Evolutionary conservation across 2,113 vertebrate genomes (phyloP), one percentile per base, ranked within the genome.

Genomic region (Serilophus lunatus): DNA sequence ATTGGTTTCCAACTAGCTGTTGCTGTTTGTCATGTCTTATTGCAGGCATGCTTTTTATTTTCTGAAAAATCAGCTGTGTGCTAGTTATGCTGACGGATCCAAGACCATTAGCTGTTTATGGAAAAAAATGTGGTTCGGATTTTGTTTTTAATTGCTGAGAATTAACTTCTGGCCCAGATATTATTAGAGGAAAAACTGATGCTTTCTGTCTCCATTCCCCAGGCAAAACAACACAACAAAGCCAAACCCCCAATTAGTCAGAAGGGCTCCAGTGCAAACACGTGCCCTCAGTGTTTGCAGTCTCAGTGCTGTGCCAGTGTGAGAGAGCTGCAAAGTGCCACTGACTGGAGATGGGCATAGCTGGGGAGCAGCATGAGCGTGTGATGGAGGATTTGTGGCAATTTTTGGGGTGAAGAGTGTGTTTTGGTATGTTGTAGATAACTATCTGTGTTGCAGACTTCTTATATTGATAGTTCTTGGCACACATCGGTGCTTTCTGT

Each of bases 141-240:
- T 95, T 90, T 81, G 80, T 8, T 80, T 93, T 88, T 93, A 86
- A 88, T 92, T 90, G 94, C 47, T 74, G 59, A 54, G 88, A 90
- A 90, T 90, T 83, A 90, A 66, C 71, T 95, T 33, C 81, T 90
- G 88, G 91, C 64, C 64, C 60, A 75, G 13, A 65, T 83, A 60
- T 45, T 10, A 18, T 66, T 49, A 90, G 80, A 88, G 92, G 95
- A 94, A 97, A 95, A 95, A 77, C 42, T 81, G 91, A 88, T 86
- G 88, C 83, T 68, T 93, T 83, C 47, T 77, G 45, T 69, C 50
- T 91, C 24, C 9, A 4, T 56, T 92, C 50, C 60, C 17, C 11
- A 80, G 76, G 93, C 78, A 75, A 93, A 97, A 93, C 86, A 93
- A 69, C 61, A 22, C 31, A 26, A 35, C 40, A 60, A 82, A 91